These are phyloP conservation scores for Rhagonycha lutea DNA, from an alignment of 2,888 invertebrate species.

Conservation along the genomic window DNA sequence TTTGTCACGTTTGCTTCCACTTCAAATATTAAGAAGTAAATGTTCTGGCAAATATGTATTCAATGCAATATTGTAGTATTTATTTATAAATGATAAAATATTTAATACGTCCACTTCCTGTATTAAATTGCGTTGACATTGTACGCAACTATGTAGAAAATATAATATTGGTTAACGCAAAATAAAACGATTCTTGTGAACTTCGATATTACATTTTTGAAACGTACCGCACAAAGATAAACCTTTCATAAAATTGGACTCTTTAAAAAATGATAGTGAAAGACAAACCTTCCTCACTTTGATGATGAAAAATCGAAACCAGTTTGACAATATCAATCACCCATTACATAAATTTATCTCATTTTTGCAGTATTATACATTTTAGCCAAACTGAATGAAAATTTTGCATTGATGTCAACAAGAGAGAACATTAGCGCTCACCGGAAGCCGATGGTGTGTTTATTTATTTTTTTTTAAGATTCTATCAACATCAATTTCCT, in stretches of 20 bases:
- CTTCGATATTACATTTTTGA: background rate
- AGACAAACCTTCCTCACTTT: background rate
- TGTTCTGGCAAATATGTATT: conserved; percentile 10
- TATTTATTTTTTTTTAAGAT: background rate
- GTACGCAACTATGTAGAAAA: background rate
- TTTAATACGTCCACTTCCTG: background rate
- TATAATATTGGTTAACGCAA: background rate
- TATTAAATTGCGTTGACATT: background rate
- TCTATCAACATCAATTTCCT: background rate
- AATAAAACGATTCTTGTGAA: background rate
- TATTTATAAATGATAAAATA: background rate
- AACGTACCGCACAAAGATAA: background rate
- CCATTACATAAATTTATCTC: background rate
- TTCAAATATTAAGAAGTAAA: conserved; percentile 11
- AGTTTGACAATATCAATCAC: background rate
- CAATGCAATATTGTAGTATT: conserved; percentile 1
- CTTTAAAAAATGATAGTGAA: background rate
- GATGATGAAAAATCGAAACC: background rate
- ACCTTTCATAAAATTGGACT: background rate
- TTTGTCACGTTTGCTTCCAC: conserved; percentile 7
- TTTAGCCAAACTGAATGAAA: background rate
- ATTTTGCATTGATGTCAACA: background rate
- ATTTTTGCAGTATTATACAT: background rate
- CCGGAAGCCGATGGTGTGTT: background rate
- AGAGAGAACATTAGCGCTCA: background rate